phyloP scores from a whole-genome alignment of 1,140 invertebrate genomes.

The Drosophila rhopaloa region DNA sequence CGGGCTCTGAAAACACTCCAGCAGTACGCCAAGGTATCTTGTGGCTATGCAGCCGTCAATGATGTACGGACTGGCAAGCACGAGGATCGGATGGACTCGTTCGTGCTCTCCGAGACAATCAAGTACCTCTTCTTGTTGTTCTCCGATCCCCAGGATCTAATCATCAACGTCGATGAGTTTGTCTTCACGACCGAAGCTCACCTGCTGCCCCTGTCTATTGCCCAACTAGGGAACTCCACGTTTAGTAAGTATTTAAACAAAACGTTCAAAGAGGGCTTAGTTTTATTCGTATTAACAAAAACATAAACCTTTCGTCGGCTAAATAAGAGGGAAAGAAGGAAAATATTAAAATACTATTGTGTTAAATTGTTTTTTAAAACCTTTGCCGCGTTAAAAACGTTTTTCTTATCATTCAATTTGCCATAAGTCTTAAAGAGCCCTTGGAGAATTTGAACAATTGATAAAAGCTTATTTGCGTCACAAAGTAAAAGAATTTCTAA shows the following conservation, averaged over 20 bases:
- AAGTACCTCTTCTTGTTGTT: constrained; percentile 99
- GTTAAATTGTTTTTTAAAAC: not conserved
- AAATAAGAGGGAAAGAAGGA: too few relatives aligned
- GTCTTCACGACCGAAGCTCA: constrained; percentile 99
- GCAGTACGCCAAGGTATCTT: constrained; percentile 95
- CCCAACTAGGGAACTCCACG: constrained; percentile 84
- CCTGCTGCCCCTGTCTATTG: constrained; percentile 94
- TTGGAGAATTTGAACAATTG: not conserved
- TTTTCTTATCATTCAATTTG: not conserved
- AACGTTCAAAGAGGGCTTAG: too few relatives aligned
- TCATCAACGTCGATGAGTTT: constrained; percentile 97
- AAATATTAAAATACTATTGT: not conserved
- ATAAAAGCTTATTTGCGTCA: not conserved
- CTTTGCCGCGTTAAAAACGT: not conserved
- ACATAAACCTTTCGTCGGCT: too few relatives aligned
- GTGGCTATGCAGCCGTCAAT: constrained; percentile 98
- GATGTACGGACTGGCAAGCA: constrained; percentile 96
- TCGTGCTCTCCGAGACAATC: constrained; percentile 98
- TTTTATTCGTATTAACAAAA: not conserved
- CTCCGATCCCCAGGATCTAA: constrained; percentile 93
- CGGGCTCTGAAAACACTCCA: constrained; percentile 96
- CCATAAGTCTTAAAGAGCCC: not conserved
- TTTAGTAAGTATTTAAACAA: constrained; percentile 66
- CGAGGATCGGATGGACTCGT: constrained; percentile 99
- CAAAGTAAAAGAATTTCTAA: not conserved